Evolutionary conservation across 2,888 invertebrate genomes (phyloP).

Genomic region (Mylabris sibirica): DNA sequence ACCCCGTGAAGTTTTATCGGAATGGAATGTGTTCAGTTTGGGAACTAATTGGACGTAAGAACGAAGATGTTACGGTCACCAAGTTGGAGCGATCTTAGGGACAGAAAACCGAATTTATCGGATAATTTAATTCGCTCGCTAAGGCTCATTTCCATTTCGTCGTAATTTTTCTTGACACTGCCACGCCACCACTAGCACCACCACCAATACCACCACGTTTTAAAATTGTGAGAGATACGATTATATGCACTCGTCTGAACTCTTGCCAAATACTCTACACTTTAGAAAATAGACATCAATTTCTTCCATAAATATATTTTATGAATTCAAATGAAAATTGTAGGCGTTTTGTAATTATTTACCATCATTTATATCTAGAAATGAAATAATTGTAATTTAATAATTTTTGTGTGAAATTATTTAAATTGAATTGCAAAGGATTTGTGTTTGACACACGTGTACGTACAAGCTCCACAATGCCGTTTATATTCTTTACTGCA

Average conservation of each 20-base stretch:
- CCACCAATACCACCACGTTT: neutral
- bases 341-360: neutral
- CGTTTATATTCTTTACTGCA: conserved; percentile 13
- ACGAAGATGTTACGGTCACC: conserved; percentile 38
- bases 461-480: conserved; percentile 11
- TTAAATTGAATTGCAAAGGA: neutral
- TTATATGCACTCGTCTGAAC: conserved; percentile 28
- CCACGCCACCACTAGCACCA: conserved; percentile 24
- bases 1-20: conserved; percentile 22
- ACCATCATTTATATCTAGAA: neutral
- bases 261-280: neutral
- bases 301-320: neutral
- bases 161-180: conserved; percentile 42
- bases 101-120: conserved; percentile 43
- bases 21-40: conserved; percentile 32
- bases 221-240: conserved; percentile 22
- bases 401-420: neutral
- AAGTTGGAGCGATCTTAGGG: conserved; percentile 38
- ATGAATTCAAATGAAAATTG: neutral
- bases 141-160: conserved; percentile 45
- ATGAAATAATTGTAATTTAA: neutral
- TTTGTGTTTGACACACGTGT: neutral
- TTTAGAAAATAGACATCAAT: neutral
- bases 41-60: conserved; percentile 36
- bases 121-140: conserved; percentile 47